Conservation (phyloP, 2,113 vertebrate genomes). For the Vireo altiloquus region DNA sequence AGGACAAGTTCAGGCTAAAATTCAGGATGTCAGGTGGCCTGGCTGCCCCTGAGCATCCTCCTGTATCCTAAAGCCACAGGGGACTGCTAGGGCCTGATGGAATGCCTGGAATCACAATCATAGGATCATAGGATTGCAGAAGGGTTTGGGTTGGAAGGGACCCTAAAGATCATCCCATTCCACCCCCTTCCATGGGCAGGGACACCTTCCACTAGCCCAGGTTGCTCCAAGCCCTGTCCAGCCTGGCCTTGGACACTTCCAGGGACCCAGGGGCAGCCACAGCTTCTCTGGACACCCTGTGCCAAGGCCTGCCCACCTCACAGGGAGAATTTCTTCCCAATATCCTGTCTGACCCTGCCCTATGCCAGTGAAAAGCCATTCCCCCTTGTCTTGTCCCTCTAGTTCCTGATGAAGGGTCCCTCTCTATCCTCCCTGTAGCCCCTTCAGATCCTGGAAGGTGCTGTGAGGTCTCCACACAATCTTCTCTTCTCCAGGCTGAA, state of each 20-base stretch:
- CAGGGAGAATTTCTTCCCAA: neutral
- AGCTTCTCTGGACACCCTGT: neutral
- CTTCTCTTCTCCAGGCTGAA: neutral
- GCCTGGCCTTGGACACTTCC: neutral
- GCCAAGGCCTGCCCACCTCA: neutral
- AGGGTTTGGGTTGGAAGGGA: neutral
- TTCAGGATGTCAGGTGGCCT: neutral
- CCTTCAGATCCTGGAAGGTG: neutral
- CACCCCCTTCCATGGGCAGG: neutral
- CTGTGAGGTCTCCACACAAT: neutral
- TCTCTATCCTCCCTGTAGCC: neutral
- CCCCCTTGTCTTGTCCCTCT: neutral
- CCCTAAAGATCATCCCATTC: neutral
- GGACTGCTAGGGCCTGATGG: neutral
- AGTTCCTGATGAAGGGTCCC: neutral
- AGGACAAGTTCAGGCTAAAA: neutral
- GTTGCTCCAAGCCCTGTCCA: neutral
- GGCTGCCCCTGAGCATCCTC: neutral
- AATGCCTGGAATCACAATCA: neutral
- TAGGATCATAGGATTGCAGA: neutral
- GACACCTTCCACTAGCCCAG: neutral
- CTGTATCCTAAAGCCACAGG: neutral
- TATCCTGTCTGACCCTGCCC: accelerated
- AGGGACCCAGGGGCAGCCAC: neutral
- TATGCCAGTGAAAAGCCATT: neutral